Evolutionary conservation across 2,113 vertebrate species (phyloP).

Genomic region (Serinus canaria): DNA sequence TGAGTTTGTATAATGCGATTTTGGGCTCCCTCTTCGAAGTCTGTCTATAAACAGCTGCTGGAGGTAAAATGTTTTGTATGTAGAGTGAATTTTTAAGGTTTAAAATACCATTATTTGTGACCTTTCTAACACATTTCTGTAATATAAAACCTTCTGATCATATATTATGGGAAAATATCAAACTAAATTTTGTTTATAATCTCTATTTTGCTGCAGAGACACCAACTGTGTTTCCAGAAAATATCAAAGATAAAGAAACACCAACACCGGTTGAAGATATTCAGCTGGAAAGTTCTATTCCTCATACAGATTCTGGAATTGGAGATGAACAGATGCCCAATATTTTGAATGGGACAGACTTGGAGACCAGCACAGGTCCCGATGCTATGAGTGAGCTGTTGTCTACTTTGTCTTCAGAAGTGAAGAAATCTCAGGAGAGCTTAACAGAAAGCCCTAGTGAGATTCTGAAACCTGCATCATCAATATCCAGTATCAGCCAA

Average conservation of each 20-base stretch:
- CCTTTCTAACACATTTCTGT: background rate
- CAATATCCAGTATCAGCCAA: slow-evolving; percentile 88
- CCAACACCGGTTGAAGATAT: slow-evolving; percentile 77
- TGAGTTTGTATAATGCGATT: background rate
- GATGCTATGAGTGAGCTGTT: slow-evolving; percentile 85
- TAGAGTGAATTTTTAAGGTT: background rate
- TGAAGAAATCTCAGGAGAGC: slow-evolving; percentile 88
- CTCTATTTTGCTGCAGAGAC: slow-evolving; percentile 77
- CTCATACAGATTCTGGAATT: slow-evolving; percentile 89
- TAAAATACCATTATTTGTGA: background rate
- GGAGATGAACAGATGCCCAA: slow-evolving; percentile 84
- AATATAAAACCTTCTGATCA: background rate
- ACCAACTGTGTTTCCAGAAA: slow-evolving; percentile 79
- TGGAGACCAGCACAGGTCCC: slow-evolving; percentile 76
- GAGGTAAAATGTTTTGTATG: background rate
- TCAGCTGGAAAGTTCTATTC: slow-evolving; percentile 78
- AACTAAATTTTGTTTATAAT: slow-evolving; percentile 9
- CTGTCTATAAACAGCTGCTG: background rate
- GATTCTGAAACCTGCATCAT: slow-evolving; percentile 79
- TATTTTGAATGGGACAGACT: slow-evolving; percentile 85
- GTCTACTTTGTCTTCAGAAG: slow-evolving; percentile 86
- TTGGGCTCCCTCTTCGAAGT: background rate
- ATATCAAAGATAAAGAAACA: slow-evolving; percentile 80
- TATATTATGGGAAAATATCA: background rate
- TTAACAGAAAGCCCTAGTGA: slow-evolving; percentile 83